Percentiles rank a stretch among this genome's conserved stretches.
These are phyloP conservation scores for Drosophila ananassae DNA, from an alignment of 1,140 invertebrate species.

Conservation along the genomic window DNA sequence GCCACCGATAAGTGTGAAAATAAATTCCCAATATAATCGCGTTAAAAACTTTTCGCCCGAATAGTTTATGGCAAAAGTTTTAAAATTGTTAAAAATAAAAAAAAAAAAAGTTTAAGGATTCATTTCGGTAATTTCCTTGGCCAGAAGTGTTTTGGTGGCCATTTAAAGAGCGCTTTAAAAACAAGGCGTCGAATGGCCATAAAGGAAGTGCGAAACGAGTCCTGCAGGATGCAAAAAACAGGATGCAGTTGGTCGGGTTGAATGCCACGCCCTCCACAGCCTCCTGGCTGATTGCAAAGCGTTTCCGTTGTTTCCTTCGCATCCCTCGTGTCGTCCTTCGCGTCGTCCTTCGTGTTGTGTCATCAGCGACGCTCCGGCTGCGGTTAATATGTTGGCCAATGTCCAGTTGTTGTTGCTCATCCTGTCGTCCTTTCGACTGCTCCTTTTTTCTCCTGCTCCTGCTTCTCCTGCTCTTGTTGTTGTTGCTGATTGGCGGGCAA, in stretches of 20 bases:
- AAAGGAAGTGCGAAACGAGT: constrained; percentile 5
- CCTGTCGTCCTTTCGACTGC: constrained; percentile 14
- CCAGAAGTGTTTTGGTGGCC: neutral
- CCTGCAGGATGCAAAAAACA: constrained; percentile 4
- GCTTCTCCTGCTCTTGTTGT: constrained; percentile 22
- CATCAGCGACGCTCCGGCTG: constrained; percentile 59
- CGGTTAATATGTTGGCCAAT: constrained; percentile 73
- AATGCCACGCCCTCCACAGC: too few species aligned
- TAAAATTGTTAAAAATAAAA: neutral
- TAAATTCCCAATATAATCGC: constrained; percentile 1
- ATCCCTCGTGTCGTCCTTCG: neutral
- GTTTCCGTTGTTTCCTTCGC: neutral
- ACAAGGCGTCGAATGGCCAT: neutral
- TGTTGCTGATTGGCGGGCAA: constrained; percentile 70
- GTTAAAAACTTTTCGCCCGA: neutral
- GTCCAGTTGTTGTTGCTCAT: constrained; percentile 47
- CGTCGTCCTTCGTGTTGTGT: constrained; percentile 41
- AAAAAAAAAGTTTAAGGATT: neutral
- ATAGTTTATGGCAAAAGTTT: constrained; percentile 3
- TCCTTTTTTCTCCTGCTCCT: constrained; percentile 16
- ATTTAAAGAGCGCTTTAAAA: constrained; percentile 7
- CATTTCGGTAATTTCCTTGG: neutral
- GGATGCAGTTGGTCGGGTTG: neutral
- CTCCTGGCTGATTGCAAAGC: constrained; percentile 15
- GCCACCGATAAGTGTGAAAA: neutral